Percentiles rank a stretch among this genome's conserved stretches.
phyloP scores from a whole-genome alignment of 2,797 vertebrate species.

The Sparus aurata region DNA sequence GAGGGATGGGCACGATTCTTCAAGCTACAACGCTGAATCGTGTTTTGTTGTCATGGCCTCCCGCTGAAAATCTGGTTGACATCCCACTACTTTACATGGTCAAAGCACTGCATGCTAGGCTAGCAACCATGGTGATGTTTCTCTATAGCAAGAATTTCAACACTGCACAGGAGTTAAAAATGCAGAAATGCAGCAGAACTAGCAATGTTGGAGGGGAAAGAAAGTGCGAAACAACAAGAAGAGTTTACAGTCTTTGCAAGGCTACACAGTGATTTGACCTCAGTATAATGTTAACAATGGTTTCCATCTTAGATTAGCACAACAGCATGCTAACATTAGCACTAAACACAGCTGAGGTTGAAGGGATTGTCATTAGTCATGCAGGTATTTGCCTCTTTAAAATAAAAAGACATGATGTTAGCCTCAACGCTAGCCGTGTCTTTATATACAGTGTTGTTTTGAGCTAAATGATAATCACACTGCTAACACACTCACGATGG shows the following conservation, averaged over 20 bases:
- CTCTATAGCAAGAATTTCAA: slow-evolving; percentile 20
- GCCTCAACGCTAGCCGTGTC: not conserved
- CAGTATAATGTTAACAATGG: not conserved
- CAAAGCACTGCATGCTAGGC: slow-evolving; percentile 40
- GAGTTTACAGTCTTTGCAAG: not conserved
- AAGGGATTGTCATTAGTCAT: not conserved
- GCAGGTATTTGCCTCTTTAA: not conserved
- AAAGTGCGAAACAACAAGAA: not conserved
- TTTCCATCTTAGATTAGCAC: not conserved
- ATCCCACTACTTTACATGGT: slow-evolving; percentile 44
- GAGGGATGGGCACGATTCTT: slow-evolving; percentile 25
- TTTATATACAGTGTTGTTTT: not conserved
- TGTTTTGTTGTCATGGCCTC: slow-evolving; percentile 44
- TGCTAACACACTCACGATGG: not conserved
- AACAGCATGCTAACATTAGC: not conserved
- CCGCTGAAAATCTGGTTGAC: slow-evolving; percentile 69
- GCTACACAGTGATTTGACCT: not conserved
- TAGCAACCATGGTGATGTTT: slow-evolving; percentile 45
- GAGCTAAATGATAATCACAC: not conserved
- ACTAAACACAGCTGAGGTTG: not conserved
- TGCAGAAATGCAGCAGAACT: not conserved
- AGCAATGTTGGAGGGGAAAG: not conserved
- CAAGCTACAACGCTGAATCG: slow-evolving; percentile 18
- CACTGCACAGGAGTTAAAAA: not conserved
- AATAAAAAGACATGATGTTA: not conserved